Conservation (phyloP, 2,888 invertebrate genomes). For the Cerceris ruficornis region DNA sequence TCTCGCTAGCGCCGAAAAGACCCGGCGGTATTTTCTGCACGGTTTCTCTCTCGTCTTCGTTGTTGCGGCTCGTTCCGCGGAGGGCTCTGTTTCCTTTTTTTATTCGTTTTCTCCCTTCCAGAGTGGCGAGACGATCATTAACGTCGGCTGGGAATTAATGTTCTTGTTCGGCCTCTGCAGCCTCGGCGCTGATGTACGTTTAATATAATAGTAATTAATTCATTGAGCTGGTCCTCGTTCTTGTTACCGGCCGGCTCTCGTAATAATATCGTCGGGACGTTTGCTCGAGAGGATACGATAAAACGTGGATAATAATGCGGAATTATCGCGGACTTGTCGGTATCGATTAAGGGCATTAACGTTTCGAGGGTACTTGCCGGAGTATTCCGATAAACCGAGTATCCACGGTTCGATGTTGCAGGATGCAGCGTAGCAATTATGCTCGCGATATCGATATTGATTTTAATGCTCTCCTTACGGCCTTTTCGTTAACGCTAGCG, state of each 20-base stretch:
- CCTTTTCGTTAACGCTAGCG: too few relatives aligned
- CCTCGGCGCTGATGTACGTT: conserved; percentile 7
- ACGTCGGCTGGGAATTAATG: conserved; percentile 4
- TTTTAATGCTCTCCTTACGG: too few relatives aligned
- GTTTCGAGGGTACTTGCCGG: neutral
- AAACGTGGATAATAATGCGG: too few relatives aligned
- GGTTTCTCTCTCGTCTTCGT: neutral
- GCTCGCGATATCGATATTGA: too few relatives aligned
- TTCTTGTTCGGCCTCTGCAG: neutral
- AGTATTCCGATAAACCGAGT: neutral
- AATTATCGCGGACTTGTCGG: neutral
- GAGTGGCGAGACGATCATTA: conserved; percentile 7
- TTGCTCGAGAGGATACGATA: neutral
- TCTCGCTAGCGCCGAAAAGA: conserved; percentile 27
- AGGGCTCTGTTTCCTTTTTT: neutral
- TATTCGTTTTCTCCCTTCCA: neutral
- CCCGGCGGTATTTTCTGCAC: conserved; percentile 10
- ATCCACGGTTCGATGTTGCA: neutral
- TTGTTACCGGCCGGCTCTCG: neutral
- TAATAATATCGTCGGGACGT: neutral
- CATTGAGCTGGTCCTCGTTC: neutral
- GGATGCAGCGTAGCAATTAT: too few relatives aligned
- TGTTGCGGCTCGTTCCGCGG: neutral
- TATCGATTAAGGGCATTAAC: neutral
- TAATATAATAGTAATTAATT: conserved; percentile 13